Evolutionary conservation across 2,113 vertebrate species (phyloP).

Genomic region (Entelurus aequoreus): DNA sequence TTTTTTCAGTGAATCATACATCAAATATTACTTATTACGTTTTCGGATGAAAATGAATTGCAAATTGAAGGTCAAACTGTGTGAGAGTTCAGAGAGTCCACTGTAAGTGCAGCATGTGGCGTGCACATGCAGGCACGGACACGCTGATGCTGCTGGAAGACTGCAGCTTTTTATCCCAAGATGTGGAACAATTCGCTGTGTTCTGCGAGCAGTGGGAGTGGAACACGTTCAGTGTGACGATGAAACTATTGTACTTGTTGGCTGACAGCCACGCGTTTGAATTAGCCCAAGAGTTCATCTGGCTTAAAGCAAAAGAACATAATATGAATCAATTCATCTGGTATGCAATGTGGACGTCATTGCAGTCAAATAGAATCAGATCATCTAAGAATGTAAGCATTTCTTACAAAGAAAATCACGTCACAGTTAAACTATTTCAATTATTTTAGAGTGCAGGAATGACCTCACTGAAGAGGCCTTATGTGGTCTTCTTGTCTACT

Average conservation of each 20-base stretch:
- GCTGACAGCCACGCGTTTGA: background rate
- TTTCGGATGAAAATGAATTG: background rate
- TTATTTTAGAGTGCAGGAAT: constrained; percentile 33
- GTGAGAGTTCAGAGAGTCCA: background rate
- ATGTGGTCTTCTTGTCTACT: constrained; percentile 27
- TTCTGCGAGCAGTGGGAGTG: background rate
- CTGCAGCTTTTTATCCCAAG: background rate
- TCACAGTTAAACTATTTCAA: constrained; percentile 45
- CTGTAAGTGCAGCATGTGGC: background rate
- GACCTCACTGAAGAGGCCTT: constrained; percentile 38
- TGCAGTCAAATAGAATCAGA: constrained; percentile 42
- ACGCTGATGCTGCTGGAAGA: background rate
- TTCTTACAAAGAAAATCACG: constrained; percentile 34
- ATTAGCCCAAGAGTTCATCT: background rate
- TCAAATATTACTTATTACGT: no score
- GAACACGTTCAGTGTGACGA: background rate
- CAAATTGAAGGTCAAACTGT: background rate
- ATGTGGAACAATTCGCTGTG: background rate
- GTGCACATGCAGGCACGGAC: background rate
- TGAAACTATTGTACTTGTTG: background rate
- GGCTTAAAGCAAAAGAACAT: background rate
- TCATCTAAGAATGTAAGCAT: constrained; percentile 8
- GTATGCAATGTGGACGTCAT: constrained; percentile 6
- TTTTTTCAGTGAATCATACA: no score
- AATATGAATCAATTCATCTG: background rate